phyloP scores from a whole-genome alignment of 2,888 invertebrate genomes.

The Trichogramma evanescens region DNA sequence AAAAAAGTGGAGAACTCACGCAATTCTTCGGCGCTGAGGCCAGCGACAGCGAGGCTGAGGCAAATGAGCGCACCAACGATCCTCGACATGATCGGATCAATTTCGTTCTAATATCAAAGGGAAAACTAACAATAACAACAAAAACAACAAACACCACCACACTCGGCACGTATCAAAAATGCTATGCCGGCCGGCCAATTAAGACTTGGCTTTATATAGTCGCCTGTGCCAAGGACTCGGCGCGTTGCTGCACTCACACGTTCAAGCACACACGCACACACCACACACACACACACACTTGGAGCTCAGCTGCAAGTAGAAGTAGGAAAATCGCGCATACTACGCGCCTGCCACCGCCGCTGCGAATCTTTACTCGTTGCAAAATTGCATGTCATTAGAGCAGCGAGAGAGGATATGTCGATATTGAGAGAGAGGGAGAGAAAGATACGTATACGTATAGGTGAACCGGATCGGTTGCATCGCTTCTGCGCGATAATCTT shows the following conservation, averaged over 20 bases:
- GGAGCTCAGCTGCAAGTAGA: no score
- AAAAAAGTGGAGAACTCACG: slow-evolving; percentile 28
- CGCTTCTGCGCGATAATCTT: neutral
- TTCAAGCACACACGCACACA: no score
- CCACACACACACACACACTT: no score
- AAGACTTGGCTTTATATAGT: slow-evolving; percentile 45
- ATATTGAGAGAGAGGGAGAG: neutral
- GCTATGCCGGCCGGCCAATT: slow-evolving; percentile 36
- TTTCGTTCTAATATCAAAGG: no score
- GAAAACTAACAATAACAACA: no score
- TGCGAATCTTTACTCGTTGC: slow-evolving; percentile 32
- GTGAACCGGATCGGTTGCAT: neutral
- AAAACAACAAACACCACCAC: neutral
- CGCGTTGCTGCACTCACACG: neutral
- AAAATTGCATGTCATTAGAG: slow-evolving; percentile 46
- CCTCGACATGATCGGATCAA: slow-evolving; percentile 3
- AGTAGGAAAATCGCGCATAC: no score
- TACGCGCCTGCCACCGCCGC: slow-evolving; percentile 19
- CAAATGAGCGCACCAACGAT: slow-evolving; percentile 18
- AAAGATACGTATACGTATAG: neutral
- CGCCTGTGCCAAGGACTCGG: slow-evolving; percentile 43
- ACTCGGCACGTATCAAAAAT: slow-evolving; percentile 33
- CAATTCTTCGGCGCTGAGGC: slow-evolving; percentile 26
- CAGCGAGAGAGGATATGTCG: neutral
- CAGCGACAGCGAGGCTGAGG: slow-evolving; percentile 25